Evolutionary conservation across 2,797 vertebrate genomes (phyloP).

Genomic region (Muscicapa comitata): DNA sequence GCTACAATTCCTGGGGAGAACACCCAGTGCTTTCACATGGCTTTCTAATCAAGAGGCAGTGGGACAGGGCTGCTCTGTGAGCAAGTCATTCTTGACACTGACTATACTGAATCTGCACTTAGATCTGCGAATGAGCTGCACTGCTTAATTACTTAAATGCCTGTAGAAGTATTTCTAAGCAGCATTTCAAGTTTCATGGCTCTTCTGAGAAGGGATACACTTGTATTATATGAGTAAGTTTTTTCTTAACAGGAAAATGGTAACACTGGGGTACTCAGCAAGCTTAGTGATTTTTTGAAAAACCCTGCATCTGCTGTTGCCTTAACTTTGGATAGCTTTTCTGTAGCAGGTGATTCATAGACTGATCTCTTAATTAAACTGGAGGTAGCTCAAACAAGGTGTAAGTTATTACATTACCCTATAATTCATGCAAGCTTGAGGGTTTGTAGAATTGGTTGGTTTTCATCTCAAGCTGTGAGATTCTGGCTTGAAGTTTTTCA

Average conservation of each 20-base stretch:
- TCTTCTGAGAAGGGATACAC: neutral
- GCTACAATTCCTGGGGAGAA: neutral
- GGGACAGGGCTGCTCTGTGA: neutral
- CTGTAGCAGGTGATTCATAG: neutral
- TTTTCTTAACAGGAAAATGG: neutral
- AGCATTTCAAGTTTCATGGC: neutral
- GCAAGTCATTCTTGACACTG: neutral
- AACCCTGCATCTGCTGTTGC: neutral
- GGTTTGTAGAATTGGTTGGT: neutral
- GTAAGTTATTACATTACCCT: neutral
- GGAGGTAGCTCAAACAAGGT: neutral
- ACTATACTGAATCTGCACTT: neutral
- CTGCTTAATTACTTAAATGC: neutral
- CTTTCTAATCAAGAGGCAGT: neutral
- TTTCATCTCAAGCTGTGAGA: neutral
- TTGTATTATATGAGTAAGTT: neutral
- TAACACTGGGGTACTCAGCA: neutral
- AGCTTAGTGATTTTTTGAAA: neutral
- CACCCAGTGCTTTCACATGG: neutral
- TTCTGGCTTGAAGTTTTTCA: neutral
- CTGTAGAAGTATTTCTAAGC: neutral
- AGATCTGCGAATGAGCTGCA: neutral
- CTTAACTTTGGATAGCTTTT: neutral
- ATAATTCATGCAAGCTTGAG: neutral
- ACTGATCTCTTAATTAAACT: slow-evolving; percentile 4